Evolutionary conservation across 2,888 invertebrate species (phyloP).

Genomic region (Mesorhabditis belari): DNA sequence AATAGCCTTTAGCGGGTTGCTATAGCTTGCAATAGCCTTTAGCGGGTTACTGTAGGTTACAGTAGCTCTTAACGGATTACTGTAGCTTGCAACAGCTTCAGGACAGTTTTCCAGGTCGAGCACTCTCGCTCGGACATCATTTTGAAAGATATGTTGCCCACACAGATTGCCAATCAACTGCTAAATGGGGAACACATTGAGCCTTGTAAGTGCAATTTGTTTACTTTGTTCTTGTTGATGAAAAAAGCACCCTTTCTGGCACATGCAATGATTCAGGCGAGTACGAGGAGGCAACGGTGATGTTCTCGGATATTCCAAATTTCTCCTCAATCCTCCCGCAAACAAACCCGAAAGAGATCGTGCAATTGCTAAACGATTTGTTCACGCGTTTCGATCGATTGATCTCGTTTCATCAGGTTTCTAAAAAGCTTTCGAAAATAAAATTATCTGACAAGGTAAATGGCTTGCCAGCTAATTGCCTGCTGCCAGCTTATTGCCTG

Average conservation of each 20-base stretch:
- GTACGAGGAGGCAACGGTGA: conserved; percentile 48
- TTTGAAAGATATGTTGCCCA: conserved; percentile 53
- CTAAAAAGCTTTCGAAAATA: background rate
- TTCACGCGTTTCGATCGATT: conserved; percentile 52
- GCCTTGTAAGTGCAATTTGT: conserved; percentile 19
- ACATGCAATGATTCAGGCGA: conserved; percentile 6
- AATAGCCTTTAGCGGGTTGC: too few species aligned
- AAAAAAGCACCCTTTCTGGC: background rate
- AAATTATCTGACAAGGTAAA: too few species aligned
- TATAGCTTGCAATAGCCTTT: too few species aligned
- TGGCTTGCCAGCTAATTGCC: too few species aligned
- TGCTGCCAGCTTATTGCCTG: too few species aligned
- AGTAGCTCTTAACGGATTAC: too few species aligned
- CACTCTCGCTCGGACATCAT: conserved; percentile 24
- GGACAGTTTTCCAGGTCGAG: background rate
- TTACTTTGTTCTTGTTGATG: background rate
- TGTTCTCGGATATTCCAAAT: conserved; percentile 55
- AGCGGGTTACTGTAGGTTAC: too few species aligned
- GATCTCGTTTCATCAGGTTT: conserved; percentile 38
- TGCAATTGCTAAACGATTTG: conserved; percentile 54
- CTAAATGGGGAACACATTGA: conserved; percentile 51
- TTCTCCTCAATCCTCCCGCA: conserved; percentile 53
- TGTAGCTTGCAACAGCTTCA: background rate
- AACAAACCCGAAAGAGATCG: conserved; percentile 52
- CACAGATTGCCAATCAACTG: conserved; percentile 50